Evolutionary conservation across 2,113 vertebrate species (phyloP).

Genomic region (Dendropsophus ebraccatus): DNA sequence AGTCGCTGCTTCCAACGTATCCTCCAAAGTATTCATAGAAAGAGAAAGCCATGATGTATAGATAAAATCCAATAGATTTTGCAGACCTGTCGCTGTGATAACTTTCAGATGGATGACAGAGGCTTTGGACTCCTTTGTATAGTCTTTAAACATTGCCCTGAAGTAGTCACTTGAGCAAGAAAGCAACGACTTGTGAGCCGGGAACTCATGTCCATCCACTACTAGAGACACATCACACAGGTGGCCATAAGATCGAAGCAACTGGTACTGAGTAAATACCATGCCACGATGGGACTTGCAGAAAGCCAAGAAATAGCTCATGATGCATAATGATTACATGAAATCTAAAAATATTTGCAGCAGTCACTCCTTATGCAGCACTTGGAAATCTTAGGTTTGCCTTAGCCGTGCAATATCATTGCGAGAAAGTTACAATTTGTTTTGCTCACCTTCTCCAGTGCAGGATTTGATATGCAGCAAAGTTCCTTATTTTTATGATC

Average conservation of each 20-base stretch:
- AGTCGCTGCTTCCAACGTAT: constrained; percentile 85
- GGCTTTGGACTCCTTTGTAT: constrained; percentile 81
- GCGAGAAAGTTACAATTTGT: neutral
- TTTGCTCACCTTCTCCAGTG: constrained; percentile 41
- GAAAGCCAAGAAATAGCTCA: constrained; percentile 91
- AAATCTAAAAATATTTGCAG: constrained; percentile 25
- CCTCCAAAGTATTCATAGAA: constrained; percentile 81
- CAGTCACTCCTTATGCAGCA: neutral
- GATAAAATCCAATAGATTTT: constrained; percentile 89
- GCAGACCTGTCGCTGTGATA: constrained; percentile 80
- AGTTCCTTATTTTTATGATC: neutral
- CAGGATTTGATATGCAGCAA: neutral
- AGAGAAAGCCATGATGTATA: constrained; percentile 91
- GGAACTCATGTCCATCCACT: constrained; percentile 83
- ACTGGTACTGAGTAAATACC: constrained; percentile 85
- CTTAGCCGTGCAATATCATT: neutral
- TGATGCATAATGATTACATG: constrained; percentile 68
- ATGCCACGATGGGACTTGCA: constrained; percentile 82
- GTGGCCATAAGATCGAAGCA: constrained; percentile 79
- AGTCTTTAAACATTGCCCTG: constrained; percentile 89
- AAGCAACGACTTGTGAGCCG: constrained; percentile 87
- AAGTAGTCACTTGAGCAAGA: constrained; percentile 95
- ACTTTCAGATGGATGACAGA: constrained; percentile 78
- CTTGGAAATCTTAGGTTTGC: neutral
- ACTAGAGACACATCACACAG: constrained; percentile 91